Evolutionary conservation across 2,888 invertebrate genomes (phyloP), one percentile per base, ranked within the genome.

Genomic region (Cerastis rubricosa): DNA sequence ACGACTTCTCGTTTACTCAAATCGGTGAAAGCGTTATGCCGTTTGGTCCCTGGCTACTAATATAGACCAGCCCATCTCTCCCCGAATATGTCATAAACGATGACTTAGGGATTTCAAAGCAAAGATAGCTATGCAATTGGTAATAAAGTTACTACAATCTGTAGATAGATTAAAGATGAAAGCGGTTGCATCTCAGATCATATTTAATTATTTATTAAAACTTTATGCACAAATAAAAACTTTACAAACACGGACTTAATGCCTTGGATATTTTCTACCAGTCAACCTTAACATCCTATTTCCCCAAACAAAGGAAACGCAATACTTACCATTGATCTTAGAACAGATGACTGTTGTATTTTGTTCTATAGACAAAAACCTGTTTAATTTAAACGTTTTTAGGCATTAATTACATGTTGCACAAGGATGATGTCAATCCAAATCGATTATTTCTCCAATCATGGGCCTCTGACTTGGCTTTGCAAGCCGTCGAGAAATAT

Each of bases 1-100:
- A 83, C 83, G 83, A 84, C 80, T 73, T 66, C 84, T 76, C 84
- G 71, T 83, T 86, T 86, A 83, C 74, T 70, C 65, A 86, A 85
- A 85, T 78, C 83, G 78, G 63, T 73, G 69, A 71, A 72, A 73
- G 63, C 75, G 65, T 78, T 85, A 73, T 79, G 61, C 61, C 71
- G 63, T 61, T 78, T 78, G 84, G 71, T 71, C 75, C 70, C 78
- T 49, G 8, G 71, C 40, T 66, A 49, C 51, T 85, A 81, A 81
- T 81, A 81, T 81, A 81, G 59, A 81, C 59, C 17, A 84, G 22
- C 25, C 47, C 40, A 68, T 54, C 65, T 59, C 25, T 35, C 25
- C 25, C 25, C 14, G 14, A 45, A 51, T 75, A 45, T 59, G 65
- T 65, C 25, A 54, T 75, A 51, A 82, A 83, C 14, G 78, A 68